Evolutionary conservation across 2,888 invertebrate species (phyloP).

Genomic region (Leucophenga maculata): DNA sequence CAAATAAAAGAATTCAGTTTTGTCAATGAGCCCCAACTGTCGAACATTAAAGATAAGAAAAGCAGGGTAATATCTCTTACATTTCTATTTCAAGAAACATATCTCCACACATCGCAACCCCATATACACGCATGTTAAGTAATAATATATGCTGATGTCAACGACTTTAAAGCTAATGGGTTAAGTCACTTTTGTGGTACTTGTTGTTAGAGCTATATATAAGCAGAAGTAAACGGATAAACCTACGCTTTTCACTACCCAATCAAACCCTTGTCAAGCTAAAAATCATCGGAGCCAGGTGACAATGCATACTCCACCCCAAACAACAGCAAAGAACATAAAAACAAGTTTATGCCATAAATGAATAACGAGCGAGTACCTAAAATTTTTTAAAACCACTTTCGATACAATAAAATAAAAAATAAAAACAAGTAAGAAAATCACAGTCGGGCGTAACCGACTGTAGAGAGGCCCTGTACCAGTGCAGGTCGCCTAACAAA

Average conservation of each 20-base stretch:
- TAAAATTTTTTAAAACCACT: neutral
- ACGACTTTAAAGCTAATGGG: slow-evolving; percentile 18
- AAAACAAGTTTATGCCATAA: slow-evolving; percentile 14
- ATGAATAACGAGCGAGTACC: neutral
- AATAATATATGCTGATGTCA: slow-evolving; percentile 3
- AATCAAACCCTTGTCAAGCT: slow-evolving; percentile 18
- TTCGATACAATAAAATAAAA: neutral
- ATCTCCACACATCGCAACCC: neutral
- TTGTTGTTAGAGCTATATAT: neutral
- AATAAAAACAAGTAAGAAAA: neutral
- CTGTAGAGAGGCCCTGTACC: no score
- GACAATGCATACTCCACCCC: neutral
- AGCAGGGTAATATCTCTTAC: no score
- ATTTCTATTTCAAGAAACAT: no score
- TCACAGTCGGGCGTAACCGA: no score
- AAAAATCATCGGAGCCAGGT: neutral
- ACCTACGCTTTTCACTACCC: no score
- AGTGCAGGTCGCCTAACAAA: no score
- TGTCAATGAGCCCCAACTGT: no score
- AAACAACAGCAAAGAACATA: neutral
- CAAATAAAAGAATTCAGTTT: no score
- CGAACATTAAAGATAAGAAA: no score
- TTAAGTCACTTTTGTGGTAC: neutral
- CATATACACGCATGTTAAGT: neutral
- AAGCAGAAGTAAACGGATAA: neutral